Conservation (phyloP, 23 tunicate species). For the Halocynthia aurantium region DNA sequence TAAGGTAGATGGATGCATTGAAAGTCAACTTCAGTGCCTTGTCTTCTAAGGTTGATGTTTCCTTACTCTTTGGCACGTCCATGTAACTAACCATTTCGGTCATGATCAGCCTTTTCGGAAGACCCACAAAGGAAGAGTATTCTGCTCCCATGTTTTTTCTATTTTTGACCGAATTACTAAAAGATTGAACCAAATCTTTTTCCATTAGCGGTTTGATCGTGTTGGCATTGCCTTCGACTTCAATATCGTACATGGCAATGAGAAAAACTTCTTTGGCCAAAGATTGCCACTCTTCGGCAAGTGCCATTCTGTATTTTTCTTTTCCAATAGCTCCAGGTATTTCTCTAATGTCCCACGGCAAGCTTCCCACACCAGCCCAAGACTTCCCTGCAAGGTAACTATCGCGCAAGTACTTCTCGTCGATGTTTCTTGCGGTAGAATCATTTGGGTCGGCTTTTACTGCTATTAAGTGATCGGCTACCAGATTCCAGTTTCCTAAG, state of each 20-base stretch:
- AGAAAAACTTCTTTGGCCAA: background rate
- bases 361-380: no score
- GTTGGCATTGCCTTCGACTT: background rate
- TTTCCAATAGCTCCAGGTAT: background rate
- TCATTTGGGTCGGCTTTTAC: background rate
- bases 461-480: slow-evolving; percentile 3
- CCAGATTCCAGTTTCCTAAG: background rate
- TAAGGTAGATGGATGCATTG: slow-evolving; percentile 17
- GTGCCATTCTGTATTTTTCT: background rate
- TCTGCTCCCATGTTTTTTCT: background rate
- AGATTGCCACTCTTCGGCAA: slow-evolving; percentile 10
- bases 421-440: background rate
- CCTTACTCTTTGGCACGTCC: background rate
- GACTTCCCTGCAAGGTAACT: background rate
- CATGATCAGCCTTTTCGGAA: slow-evolving; percentile 19
- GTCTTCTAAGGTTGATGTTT: background rate
- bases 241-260: slow-evolving; percentile 5
- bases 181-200: background rate
- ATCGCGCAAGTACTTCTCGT: background rate
- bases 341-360: background rate
- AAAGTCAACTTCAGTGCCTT: background rate
- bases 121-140: background rate
- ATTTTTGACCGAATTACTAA: background rate
- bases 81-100: background rate
- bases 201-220: background rate